Base-by-base conservation (phyloP, 2,797 vertebrate genomes). In the Catamblyrhynchus diadema region DNA sequence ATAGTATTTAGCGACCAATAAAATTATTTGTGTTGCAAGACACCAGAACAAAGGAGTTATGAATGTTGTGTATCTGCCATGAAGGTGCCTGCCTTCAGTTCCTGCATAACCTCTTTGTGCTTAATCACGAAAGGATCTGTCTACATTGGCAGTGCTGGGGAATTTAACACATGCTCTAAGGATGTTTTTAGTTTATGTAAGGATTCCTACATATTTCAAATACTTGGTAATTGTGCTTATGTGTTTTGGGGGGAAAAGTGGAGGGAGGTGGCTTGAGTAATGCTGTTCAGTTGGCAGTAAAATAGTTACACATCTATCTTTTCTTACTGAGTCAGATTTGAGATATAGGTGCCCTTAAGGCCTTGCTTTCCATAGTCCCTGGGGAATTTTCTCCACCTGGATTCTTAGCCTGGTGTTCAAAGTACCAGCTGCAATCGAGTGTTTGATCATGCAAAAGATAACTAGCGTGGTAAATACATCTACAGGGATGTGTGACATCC, bases 201-300 rank as follows among this genome's bases (percentile, higher is more conserved):
- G 61, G 56, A 89, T 94, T 94, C 72, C 35, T 92, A 21, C 66
- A 22, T 90, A 32, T 81, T 45, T 93, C 39, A 92, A 81, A 51
- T 83, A 65, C 17, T 86, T 92, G 23, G 23, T 83, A 81, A 78
- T 50, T 78, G 24, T 27, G 12, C n/a, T 61, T 53, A 27, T 37
- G 48, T n/a, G 9, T 47, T 73, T 71, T 32, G 9, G 50, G 70
- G 44, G 12, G 0, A 50, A 24, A 78, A 44, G 17, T 42, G 18
- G 41, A 62, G 70, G 51, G 64, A 77, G 42, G 18, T 74, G 39
- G 14, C 72, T 85, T 78, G 50, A 65, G 13, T 73, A 53, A 81
- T 56, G 16, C 33, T 67, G 32, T 50, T n/a, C 39, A 10, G 10
- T 65, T 81, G 35, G 18, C 21, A 50, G 39, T 59, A 65, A 85